These are phyloP conservation scores for Maniola jurtina DNA, from an alignment of 1,140 invertebrate species.

Conservation along the genomic window DNA sequence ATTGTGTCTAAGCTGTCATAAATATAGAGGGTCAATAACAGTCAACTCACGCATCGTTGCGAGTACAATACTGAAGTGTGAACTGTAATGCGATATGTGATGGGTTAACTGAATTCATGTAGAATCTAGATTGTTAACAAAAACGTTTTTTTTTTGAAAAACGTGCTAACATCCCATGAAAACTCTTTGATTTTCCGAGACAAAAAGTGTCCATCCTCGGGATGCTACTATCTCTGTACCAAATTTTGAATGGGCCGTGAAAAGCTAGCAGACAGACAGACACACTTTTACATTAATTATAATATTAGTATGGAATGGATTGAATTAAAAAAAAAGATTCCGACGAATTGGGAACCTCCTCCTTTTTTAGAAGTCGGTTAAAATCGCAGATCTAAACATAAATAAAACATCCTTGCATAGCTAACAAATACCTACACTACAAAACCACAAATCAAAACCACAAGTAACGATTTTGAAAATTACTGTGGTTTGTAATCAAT, in stretches of 20 bases:
- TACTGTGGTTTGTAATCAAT: too few relatives aligned
- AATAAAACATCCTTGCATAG: not conserved
- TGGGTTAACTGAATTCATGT: conserved; percentile 6
- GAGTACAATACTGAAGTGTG: conserved; percentile 26
- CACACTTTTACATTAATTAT: too few relatives aligned
- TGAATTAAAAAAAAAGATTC: too few relatives aligned
- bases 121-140: conserved; percentile 20
- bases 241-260: not conserved
- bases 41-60: conserved; percentile 42
- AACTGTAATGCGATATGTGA: conserved; percentile 32
- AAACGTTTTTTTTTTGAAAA: too few relatives aligned
- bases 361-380: too few relatives aligned
- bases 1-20: conserved; percentile 37
- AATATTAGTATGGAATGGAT: too few relatives aligned
- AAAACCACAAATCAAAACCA: not conserved
- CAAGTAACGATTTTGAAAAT: not conserved
- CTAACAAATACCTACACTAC: not conserved
- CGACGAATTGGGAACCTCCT: too few relatives aligned
- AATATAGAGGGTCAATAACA: conserved; percentile 47
- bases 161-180: too few relatives aligned
- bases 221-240: too few relatives aligned
- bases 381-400: not conserved
- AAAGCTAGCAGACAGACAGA: too few relatives aligned
- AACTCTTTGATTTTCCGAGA: not conserved
- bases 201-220: too few relatives aligned